phyloP scores from a whole-genome alignment of 1,140 invertebrate genomes.

The Cephus cinctus region DNA sequence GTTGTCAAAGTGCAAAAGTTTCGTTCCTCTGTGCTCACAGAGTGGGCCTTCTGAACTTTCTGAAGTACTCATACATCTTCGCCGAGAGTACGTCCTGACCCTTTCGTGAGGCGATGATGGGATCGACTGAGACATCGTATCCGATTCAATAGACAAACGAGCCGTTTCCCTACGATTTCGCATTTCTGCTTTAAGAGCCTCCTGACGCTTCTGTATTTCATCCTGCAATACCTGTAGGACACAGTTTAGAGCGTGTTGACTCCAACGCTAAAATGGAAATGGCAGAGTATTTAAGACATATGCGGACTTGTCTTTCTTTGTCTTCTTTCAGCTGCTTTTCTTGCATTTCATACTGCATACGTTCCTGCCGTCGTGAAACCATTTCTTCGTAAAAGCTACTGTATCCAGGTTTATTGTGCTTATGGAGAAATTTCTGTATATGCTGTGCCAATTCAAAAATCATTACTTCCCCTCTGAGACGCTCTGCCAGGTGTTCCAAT shows the following conservation, averaged over 20 bases:
- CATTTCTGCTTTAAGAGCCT: constrained; percentile 65
- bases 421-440: constrained; percentile 68
- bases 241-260: constrained; percentile 11
- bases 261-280: not conserved
- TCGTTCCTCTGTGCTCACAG: constrained; percentile 58
- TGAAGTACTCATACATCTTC: constrained; percentile 41
- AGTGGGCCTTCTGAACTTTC: constrained; percentile 48
- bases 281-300: not conserved
- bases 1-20: constrained; percentile 58
- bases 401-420: constrained; percentile 71
- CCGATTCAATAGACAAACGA: constrained; percentile 32
- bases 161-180: constrained; percentile 45
- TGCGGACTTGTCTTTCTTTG: constrained; percentile 55
- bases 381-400: constrained; percentile 85
- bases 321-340: constrained; percentile 63
- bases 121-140: constrained; percentile 35
- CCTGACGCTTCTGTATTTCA: constrained; percentile 68
- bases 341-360: constrained; percentile 61
- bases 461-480: constrained; percentile 72
- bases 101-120: constrained; percentile 45
- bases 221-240: constrained; percentile 61
- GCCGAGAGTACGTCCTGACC: constrained; percentile 32
- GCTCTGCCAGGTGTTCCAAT: constrained; percentile 58
- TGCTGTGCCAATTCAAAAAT: constrained; percentile 72
- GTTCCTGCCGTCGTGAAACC: constrained; percentile 65